These are phyloP conservation scores for Trinectes maculatus DNA, from an alignment of 2,113 vertebrate species.

Conservation along the genomic window DNA sequence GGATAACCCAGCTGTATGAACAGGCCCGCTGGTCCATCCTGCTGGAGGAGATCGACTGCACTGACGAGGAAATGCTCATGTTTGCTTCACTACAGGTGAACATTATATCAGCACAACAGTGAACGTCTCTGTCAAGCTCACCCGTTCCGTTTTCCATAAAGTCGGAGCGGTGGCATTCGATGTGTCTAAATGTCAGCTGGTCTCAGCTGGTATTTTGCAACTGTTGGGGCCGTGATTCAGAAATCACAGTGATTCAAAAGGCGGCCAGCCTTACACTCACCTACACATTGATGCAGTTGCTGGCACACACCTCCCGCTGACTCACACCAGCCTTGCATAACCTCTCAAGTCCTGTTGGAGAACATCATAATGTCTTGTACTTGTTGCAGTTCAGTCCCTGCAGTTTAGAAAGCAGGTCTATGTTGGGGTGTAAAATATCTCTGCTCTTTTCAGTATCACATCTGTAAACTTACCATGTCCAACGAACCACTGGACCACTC, in stretches of 20 bases:
- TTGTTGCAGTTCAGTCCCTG: too few relatives aligned
- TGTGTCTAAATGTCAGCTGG: slow-evolving; percentile 9
- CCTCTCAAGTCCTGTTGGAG: slow-evolving; percentile 22
- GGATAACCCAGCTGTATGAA: slow-evolving; percentile 97
- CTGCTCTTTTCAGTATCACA: slow-evolving; percentile 85
- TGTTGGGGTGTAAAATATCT: background rate
- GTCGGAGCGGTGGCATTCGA: background rate
- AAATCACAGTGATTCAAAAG: slow-evolving; percentile 41
- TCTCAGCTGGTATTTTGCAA: slow-evolving; percentile 38
- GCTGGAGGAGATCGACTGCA: slow-evolving; percentile 96
- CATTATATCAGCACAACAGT: too few relatives aligned
- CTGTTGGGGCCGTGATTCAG: slow-evolving; percentile 38
- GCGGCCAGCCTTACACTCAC: slow-evolving; percentile 36
- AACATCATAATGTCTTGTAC: slow-evolving; percentile 10
- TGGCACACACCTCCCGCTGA: too few relatives aligned
- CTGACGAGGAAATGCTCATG: slow-evolving; percentile 98
- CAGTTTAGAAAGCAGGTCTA: too few relatives aligned
- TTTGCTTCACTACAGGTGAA: slow-evolving; percentile 95
- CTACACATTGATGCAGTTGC: too few relatives aligned
- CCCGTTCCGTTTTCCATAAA: background rate
- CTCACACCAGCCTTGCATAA: slow-evolving; percentile 39
- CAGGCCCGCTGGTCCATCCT: slow-evolving; percentile 96
- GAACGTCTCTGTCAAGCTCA: too few relatives aligned
- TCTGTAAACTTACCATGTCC: slow-evolving; percentile 90
- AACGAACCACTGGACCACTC: slow-evolving; percentile 81